Conservation (phyloP, 2,888 invertebrate genomes). For the Lamellibrachia columna region DNA sequence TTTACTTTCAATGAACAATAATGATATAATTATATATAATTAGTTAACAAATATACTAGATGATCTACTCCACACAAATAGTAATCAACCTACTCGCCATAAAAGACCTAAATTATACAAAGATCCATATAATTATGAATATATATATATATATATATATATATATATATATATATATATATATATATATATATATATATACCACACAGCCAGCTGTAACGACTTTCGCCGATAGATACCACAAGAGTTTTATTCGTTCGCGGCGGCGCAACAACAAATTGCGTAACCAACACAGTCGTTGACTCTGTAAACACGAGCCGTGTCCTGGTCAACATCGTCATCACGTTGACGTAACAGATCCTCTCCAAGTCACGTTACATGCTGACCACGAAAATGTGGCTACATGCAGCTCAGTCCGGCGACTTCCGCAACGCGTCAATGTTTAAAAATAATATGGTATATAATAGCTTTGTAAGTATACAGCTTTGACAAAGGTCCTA, state of each 20-base stretch:
- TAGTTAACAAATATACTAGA: too few relatives aligned
- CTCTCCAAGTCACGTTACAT: neutral
- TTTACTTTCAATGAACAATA: too few relatives aligned
- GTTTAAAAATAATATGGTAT: neutral
- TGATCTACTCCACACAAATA: too few relatives aligned
- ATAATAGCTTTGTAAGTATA: too few relatives aligned
- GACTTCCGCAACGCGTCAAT: neutral
- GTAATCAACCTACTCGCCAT: too few relatives aligned
- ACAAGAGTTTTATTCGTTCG: neutral
- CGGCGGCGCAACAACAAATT: neutral
- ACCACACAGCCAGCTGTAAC: neutral
- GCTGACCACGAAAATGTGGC: neutral
- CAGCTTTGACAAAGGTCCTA: too few relatives aligned
- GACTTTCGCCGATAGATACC: neutral
- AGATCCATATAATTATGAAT: too few relatives aligned
- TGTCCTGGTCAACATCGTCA: neutral
- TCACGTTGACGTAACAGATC: constrained; percentile 9
- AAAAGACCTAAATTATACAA: too few relatives aligned
- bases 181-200: too few relatives aligned
- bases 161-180: too few relatives aligned
- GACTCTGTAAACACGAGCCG: neutral
- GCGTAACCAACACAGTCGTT: neutral
- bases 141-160: too few relatives aligned
- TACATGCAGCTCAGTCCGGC: neutral
- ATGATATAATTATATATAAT: too few relatives aligned